Evolutionary conservation across 2,888 invertebrate species (phyloP).

Genomic region (Perithous albicinctus): DNA sequence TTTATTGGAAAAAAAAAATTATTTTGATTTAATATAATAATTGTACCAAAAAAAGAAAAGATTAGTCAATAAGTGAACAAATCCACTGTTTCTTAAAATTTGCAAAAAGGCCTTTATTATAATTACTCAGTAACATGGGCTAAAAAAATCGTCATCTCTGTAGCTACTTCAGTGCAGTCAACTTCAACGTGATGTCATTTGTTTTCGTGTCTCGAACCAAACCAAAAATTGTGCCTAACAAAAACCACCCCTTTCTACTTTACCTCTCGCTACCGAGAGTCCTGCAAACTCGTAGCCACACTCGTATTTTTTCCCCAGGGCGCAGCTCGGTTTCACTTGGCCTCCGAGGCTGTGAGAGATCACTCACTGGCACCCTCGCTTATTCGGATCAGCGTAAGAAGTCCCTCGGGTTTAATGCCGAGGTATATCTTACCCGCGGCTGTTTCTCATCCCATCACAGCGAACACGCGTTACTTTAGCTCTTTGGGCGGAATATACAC

Average conservation of each 20-base stretch:
- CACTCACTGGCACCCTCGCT: constrained; percentile 52
- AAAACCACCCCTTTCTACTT: constrained; percentile 11
- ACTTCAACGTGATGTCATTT: neutral
- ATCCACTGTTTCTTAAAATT: too few relatives aligned
- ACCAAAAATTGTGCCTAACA: neutral
- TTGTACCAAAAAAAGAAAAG: too few relatives aligned
- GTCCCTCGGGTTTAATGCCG: constrained; percentile 52
- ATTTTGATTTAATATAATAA: too few relatives aligned
- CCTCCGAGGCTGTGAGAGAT: constrained; percentile 15
- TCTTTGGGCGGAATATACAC: constrained; percentile 4
- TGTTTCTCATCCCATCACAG: neutral
- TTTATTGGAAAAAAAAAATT: too few relatives aligned
- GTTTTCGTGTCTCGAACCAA: neutral
- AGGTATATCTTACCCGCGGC: constrained; percentile 2
- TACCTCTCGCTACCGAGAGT: neutral
- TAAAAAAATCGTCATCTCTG: neutral
- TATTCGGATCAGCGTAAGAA: constrained; percentile 52
- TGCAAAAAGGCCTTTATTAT: too few relatives aligned
- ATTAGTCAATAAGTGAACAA: too few relatives aligned
- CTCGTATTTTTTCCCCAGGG: constrained; percentile 36
- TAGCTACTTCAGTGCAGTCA: neutral
- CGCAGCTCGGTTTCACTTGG: constrained; percentile 47
- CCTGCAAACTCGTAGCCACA: neutral
- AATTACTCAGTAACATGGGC: neutral
- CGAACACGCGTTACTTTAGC: constrained; percentile 15